Percentiles rank a stretch among this genome's conserved stretches.
Evolutionary conservation across 1,140 invertebrate species (phyloP).

Genomic region (Periplaneta americana): DNA sequence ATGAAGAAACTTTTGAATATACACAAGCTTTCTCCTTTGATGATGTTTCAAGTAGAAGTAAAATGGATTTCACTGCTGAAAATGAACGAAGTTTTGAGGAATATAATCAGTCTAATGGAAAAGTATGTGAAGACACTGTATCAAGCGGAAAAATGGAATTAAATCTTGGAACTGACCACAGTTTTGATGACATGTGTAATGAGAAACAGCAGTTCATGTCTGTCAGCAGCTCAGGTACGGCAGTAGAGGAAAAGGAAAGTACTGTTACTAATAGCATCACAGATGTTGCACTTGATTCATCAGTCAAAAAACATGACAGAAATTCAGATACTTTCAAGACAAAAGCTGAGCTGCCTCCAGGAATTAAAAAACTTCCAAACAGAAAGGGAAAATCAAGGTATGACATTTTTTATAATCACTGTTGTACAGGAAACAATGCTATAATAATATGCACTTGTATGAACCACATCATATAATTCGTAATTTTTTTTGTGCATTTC

Average conservation of each 20-base stretch:
- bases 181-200: background rate
- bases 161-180: background rate
- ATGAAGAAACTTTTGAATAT: background rate
- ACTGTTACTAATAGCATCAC: background rate
- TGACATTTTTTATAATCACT: background rate
- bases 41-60: background rate
- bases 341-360: background rate
- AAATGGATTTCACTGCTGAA: background rate
- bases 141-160: background rate
- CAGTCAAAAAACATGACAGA: too few species aligned
- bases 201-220: background rate
- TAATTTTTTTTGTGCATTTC: too few species aligned
- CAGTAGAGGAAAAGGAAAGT: background rate
- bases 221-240: background rate
- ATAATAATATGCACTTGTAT: too few species aligned
- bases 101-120: background rate
- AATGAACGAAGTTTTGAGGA: background rate
- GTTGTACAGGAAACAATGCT: too few species aligned
- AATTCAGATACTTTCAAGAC: background rate
- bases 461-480: too few species aligned
- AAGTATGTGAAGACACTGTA: background rate
- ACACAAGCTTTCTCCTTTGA: background rate
- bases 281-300: background rate
- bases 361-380: background rate
- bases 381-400: background rate